Evolutionary conservation across 2,888 invertebrate species (phyloP).

Genomic region (Trichogramma evanescens): DNA sequence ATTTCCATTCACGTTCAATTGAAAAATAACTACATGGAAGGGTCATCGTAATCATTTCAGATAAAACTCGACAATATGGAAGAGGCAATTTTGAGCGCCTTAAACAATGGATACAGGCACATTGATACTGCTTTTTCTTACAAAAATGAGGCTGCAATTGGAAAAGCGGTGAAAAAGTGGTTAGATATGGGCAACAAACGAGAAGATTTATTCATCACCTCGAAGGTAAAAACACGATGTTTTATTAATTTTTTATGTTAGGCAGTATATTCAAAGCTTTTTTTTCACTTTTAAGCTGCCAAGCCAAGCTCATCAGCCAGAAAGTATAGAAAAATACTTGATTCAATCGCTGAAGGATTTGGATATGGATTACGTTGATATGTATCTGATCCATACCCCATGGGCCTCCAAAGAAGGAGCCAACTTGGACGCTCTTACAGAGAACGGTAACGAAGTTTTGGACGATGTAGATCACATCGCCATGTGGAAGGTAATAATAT

Average conservation of each 20-base stretch:
- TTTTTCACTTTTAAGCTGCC: constrained; percentile 54
- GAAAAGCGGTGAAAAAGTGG: constrained; percentile 61
- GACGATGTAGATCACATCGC: constrained; percentile 60
- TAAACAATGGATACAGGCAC: constrained; percentile 67
- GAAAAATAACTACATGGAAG: not conserved
- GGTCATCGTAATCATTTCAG: constrained; percentile 37
- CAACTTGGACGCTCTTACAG: constrained; percentile 53
- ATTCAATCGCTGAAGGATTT: constrained; percentile 58
- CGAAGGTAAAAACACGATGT: constrained; percentile 55
- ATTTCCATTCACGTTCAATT: not conserved
- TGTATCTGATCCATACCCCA: constrained; percentile 73
- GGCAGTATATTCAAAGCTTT: not conserved
- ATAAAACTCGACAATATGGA: constrained; percentile 60
- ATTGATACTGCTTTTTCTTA: constrained; percentile 76
- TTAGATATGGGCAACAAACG: constrained; percentile 58
- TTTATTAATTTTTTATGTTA: not conserved
- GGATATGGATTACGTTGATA: constrained; percentile 65
- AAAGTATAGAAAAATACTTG: constrained; percentile 60
- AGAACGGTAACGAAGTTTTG: constrained; percentile 55
- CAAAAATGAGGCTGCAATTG: constrained; percentile 69
- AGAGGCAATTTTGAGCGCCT: constrained; percentile 56
- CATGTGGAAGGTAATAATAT: constrained; percentile 61
- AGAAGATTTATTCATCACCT: constrained; percentile 69
- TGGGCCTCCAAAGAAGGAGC: constrained; percentile 58
- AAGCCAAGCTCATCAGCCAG: constrained; percentile 60